Base-by-base conservation (phyloP, 2,797 vertebrate species). In the Echiichthys vipera region DNA sequence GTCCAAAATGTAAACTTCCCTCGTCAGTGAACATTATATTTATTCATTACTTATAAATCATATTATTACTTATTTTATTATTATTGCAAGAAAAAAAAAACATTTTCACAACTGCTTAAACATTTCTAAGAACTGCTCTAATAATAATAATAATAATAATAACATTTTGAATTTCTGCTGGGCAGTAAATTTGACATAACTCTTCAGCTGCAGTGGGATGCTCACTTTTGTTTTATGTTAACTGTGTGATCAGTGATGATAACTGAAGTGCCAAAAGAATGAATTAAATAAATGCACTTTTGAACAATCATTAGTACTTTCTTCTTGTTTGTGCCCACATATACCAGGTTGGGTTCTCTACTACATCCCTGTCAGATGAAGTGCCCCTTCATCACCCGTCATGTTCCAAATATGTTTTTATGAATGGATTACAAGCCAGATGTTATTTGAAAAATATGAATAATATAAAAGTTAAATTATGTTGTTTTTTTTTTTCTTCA, bases 111-210 rank as follows among this genome's bases (percentile, higher is more conserved):
- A 83, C 81, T 42, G 85, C 84, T 86, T 87, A 90, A 92, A 92
- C 88, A 62, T 89, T 91, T 91, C 81, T 88, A 85, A 92, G 64
- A 91, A 91, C 88, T 76, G 81, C 89, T 91, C 87, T 82, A 62
- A 92, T 84, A 93, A 86, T 86, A 63, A 57, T 82, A 62, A 92
- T 84, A 93, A 86, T 86, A 63, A 57, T 71, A 40, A 84, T 81
- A 87, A 88, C 78, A 77, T 84, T 89, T 84, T 79, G 65, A 90
- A 92, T 96, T 97, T 97, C 98, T 99, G 98, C 98, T 99, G 98
- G 97, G 96, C 98, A 98, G 97, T 98, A 97, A 98, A 95, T 96
- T 96, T 97, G 95, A 96, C 95, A 91, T 91, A 94, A 95, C 80
- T 94, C 94, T 96, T 95, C 93, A 96, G 94, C 91, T 94, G 95